A percentile compares a stretch with the other conserved stretches of the same genome.
These are phyloP conservation scores for Eupsilia transversa DNA, from an alignment of 2,888 invertebrate species.

Conservation along the genomic window DNA sequence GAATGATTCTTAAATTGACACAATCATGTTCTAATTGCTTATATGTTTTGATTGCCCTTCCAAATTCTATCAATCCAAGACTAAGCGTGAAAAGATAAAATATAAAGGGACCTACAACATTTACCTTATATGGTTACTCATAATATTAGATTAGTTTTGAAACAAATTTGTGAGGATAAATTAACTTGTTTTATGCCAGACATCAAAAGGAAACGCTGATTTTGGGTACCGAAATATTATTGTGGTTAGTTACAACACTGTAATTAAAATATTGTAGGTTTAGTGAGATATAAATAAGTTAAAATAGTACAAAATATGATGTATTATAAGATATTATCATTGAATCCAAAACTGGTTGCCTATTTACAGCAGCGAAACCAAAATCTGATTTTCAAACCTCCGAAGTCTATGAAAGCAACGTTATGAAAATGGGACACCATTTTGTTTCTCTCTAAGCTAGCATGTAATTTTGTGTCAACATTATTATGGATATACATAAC, in stretches of 20 bases:
- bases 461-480: neutral
- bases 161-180: slow-evolving; percentile 30
- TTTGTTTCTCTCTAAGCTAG: neutral
- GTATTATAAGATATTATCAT: too few species aligned
- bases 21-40: neutral
- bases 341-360: neutral
- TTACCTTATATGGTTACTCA: slow-evolving; percentile 16
- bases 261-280: neutral
- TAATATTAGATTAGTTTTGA: slow-evolving; percentile 45
- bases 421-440: neutral
- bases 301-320: neutral
- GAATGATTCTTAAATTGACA: neutral
- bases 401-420: neutral
- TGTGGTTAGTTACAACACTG: neutral
- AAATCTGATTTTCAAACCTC: neutral
- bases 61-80: neutral
- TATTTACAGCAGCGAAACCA: neutral
- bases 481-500: neutral
- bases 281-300: neutral
- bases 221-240: slow-evolving; percentile 14
- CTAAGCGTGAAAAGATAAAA: slow-evolving; percentile 11
- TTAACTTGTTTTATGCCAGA: slow-evolving; percentile 26
- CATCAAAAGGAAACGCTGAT: slow-evolving; percentile 12
- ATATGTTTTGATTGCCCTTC: neutral
- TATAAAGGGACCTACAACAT: slow-evolving; percentile 8